phyloP scores from a whole-genome alignment of 2,113 vertebrate genomes.

The Trinectes maculatus region DNA sequence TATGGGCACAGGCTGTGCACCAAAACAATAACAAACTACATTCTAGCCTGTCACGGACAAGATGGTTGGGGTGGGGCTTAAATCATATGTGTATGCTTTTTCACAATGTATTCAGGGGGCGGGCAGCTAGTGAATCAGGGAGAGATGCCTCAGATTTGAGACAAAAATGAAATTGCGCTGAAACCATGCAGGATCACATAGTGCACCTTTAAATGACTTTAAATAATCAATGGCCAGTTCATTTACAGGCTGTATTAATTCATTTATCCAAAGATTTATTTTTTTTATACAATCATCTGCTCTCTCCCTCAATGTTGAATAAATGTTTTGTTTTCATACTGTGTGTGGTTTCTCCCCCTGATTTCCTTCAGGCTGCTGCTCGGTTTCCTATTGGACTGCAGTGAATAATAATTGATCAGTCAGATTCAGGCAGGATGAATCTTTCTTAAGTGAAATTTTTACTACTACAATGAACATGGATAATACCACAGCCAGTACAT shows the following conservation, averaged over 20 bases:
- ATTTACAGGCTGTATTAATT: not conserved
- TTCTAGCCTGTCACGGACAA: no score
- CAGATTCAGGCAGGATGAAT: not conserved
- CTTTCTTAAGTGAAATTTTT: not conserved
- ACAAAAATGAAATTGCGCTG: no score
- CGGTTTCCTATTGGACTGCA: not conserved
- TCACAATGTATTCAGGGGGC: no score
- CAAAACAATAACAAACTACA: no score
- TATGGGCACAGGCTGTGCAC: no score
- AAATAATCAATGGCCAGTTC: not conserved
- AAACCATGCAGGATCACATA: not conserved
- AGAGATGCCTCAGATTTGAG: no score
- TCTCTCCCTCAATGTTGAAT: not conserved
- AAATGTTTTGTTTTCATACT: no score
- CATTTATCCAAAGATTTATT: not conserved
- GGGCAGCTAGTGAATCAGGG: no score
- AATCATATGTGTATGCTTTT: no score
- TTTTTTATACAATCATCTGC: not conserved
- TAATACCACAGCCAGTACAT: not conserved
- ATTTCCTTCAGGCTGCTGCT: not conserved
- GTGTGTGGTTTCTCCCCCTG: not conserved
- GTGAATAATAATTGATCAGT: constrained; percentile 9
- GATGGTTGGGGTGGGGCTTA: no score
- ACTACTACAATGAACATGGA: not conserved
- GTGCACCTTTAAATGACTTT: not conserved